Evolutionary conservation across 2,888 invertebrate species (phyloP), one percentile per base, ranked within the genome.

Genomic region (Acanthosepion esculentum): DNA sequence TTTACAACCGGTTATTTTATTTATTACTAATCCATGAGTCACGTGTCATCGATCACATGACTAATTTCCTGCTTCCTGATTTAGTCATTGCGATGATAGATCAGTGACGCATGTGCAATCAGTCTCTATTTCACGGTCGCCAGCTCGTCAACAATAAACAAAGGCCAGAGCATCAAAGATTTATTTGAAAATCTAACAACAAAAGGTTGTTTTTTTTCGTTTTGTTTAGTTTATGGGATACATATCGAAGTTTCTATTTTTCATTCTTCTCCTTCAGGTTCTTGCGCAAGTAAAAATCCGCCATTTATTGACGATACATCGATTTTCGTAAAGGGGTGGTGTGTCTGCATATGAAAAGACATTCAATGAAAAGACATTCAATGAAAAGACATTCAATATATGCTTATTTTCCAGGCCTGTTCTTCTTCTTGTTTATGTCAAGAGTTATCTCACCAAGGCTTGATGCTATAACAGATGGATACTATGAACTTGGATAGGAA

Each of bases 11-110:
- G 59, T 59, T 7, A 59, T 59, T 41, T 41, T 23, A 20, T 23
- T 59, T 59, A 23, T 20, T 59, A 23, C 20, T 41, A 41, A 23
- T 59, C 78, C n/a, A 33, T 78, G n/a, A 78, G n/a, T 78, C 33
- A 78, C 78, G n/a, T n/a, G n/a, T 78, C n/a, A 78, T 78, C n/a
- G 78, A 33, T n/a, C 78, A 78, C n/a, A 78, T 78, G 78, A 78
- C 23, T n/a, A 78, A 78, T 78, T n/a, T n/a, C n/a, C 15, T 29
- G 33, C n/a, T 33, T 33, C 78, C 78, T n/a, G 78, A 33, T n/a
- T n/a, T 10, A 33, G n/a, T 78, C 15, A 78, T 78, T 78, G 59
- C 59, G 6, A 59, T 7, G 78, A n/a, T 33, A 15, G 33, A 78
- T 33, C n/a, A 78, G 33, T 78, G 78, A 15, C 78, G 78, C n/a